A percentile compares a stretch with the other conserved stretches of the same genome.
Conservation (phyloP, 2,113 vertebrate species). For the Cyanoramphus novaezelandiae region DNA sequence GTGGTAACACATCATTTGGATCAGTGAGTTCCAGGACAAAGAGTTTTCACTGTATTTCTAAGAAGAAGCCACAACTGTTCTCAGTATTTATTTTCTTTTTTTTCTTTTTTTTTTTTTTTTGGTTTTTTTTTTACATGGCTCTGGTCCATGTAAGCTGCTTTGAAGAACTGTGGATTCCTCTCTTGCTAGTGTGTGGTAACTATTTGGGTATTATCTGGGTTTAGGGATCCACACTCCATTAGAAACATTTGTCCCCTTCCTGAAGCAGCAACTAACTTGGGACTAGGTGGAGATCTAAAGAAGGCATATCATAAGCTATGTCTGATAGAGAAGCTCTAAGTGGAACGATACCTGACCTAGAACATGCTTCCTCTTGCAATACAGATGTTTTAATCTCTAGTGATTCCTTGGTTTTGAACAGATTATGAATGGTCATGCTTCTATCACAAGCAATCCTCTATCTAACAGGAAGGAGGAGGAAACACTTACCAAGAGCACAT, state of each 20-base stretch:
- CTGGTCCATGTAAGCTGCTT: neutral
- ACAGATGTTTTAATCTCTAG: neutral
- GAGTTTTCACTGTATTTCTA: neutral
- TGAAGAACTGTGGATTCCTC: neutral
- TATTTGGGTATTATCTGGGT: neutral
- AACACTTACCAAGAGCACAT: neutral
- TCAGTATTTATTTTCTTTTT: neutral
- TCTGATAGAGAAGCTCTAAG: neutral
- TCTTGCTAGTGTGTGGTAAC: neutral
- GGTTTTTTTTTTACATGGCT: neutral
- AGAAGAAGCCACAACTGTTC: neutral
- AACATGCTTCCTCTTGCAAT: neutral
- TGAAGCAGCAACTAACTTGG: neutral
- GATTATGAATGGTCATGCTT: neutral
- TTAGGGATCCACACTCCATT: neutral
- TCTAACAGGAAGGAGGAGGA: neutral
- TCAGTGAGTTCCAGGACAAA: neutral
- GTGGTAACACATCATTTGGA: neutral
- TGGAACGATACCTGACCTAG: neutral
- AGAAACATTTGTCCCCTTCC: neutral
- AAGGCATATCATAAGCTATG: neutral
- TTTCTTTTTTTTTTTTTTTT: too few relatives aligned
- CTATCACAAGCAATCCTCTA: neutral
- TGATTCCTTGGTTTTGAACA: neutral
- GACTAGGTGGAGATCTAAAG: neutral